phyloP scores from a whole-genome alignment of 2,797 vertebrate species.

The Triplophysa bombifrons region DNA sequence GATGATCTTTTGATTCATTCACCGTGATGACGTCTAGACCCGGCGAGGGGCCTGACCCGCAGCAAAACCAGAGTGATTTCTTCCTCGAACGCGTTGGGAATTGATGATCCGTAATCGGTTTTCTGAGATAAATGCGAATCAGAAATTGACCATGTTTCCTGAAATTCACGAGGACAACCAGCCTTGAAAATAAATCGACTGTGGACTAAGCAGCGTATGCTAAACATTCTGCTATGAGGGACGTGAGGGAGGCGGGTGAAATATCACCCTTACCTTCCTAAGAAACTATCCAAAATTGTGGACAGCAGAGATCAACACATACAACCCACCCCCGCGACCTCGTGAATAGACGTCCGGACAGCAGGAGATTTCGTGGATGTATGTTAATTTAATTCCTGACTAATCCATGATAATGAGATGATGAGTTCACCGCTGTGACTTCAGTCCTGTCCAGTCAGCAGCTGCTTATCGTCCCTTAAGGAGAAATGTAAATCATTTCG shows the following conservation, averaged over 20 bases:
- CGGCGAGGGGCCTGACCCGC: background rate
- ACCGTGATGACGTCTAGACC: background rate
- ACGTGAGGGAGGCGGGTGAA: background rate
- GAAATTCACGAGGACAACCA: background rate
- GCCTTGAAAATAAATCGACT: background rate
- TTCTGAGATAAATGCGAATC: background rate
- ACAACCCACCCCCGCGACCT: background rate
- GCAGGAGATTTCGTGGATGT: background rate
- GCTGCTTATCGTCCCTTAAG: conserved; percentile 14
- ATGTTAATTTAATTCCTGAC: background rate
- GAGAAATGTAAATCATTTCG: background rate
- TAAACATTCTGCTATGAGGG: background rate
- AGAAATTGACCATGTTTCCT: background rate
- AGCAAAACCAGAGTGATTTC: background rate
- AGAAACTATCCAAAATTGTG: background rate
- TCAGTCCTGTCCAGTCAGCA: background rate
- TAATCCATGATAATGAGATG: conserved; percentile 19
- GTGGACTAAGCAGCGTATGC: too few species aligned
- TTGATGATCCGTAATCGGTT: background rate
- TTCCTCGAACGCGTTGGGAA: background rate
- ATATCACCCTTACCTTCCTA: background rate
- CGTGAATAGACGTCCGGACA: background rate
- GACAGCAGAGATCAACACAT: background rate
- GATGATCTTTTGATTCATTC: conserved; percentile 56
- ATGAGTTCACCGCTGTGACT: conserved; percentile 16